Evolutionary conservation across 2,113 vertebrate species (phyloP).

Genomic region (Pteronura brasiliensis): DNA sequence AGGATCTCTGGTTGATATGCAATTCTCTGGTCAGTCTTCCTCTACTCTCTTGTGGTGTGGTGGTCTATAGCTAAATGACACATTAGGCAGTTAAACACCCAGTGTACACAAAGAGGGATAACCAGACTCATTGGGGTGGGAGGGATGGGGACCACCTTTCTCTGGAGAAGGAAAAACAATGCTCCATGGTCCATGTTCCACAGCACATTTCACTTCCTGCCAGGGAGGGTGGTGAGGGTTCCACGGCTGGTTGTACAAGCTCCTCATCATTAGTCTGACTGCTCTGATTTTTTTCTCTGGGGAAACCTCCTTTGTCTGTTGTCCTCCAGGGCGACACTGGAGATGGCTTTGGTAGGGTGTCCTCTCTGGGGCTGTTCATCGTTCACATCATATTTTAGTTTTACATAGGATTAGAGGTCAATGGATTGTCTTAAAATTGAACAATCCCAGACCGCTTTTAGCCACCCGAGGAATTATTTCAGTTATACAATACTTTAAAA

Average conservation of each 20-base stretch:
- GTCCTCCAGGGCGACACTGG: rapidly evolving
- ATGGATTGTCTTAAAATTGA: not conserved
- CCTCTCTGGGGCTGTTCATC: not conserved
- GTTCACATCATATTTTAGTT: not conserved
- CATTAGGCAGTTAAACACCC: no score
- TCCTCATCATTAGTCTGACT: no score
- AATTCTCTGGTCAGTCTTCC: not conserved
- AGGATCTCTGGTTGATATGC: not conserved
- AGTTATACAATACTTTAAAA: not conserved
- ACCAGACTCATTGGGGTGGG: not conserved
- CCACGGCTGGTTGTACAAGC: rapidly evolving
- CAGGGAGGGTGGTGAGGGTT: rapidly evolving
- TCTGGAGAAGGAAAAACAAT: no score
- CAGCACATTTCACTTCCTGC: no score
- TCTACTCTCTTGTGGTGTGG: not conserved
- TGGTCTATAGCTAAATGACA: not conserved
- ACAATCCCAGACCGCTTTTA: not conserved
- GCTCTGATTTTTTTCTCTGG: not conserved
- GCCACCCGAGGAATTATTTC: not conserved
- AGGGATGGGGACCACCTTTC: not conserved
- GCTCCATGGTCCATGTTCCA: rapidly evolving
- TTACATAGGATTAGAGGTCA: rapidly evolving
- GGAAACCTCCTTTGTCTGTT: not conserved
- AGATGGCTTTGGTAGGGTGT: not conserved
- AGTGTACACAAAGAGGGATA: not conserved